A percentile compares a stretch with the other conserved stretches of the same genome.
These are phyloP conservation scores for Takifugu ocellatus DNA, from an alignment of 2,797 vertebrate species.

Conservation along the genomic window DNA sequence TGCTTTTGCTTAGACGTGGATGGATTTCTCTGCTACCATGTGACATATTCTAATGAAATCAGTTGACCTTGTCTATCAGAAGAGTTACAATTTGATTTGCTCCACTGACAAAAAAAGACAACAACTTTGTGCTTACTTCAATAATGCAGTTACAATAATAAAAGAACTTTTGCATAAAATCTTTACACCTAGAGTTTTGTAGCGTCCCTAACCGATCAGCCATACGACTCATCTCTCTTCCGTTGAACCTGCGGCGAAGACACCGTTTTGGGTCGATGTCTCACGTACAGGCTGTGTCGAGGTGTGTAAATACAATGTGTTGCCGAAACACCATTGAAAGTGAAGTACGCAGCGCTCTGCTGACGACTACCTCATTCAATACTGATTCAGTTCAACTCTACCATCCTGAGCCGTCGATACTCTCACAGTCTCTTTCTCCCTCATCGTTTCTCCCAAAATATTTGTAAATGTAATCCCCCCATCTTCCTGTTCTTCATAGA, in stretches of 20 bases:
- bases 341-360: slow-evolving; percentile 73
- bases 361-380: slow-evolving; percentile 75
- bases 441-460: slow-evolving; percentile 67
- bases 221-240: slow-evolving; percentile 27
- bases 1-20: slow-evolving; percentile 56
- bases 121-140: slow-evolving; percentile 42
- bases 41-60: slow-evolving; percentile 45
- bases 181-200: slow-evolving; percentile 52
- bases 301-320: slow-evolving; percentile 72
- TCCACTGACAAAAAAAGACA: slow-evolving; percentile 13
- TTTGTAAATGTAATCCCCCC: slow-evolving; percentile 64
- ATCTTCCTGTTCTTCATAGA: slow-evolving; percentile 48
- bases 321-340: slow-evolving; percentile 67
- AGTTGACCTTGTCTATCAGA: slow-evolving; percentile 47
- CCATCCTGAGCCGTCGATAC: slow-evolving; percentile 59
- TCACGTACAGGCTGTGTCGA: slow-evolving; percentile 58
- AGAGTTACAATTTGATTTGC: slow-evolving; percentile 51
- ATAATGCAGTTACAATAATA: slow-evolving; percentile 36
- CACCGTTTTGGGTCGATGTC: slow-evolving; percentile 56
- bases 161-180: slow-evolving; percentile 44
- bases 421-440: slow-evolving; percentile 39
- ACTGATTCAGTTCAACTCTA: slow-evolving; percentile 48
- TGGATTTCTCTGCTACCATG: slow-evolving; percentile 35
- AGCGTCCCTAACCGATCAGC: slow-evolving; percentile 40
- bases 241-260: slow-evolving; percentile 39